Evolutionary conservation across 2,113 vertebrate species (phyloP).

Genomic region (Tyrannus savana): DNA sequence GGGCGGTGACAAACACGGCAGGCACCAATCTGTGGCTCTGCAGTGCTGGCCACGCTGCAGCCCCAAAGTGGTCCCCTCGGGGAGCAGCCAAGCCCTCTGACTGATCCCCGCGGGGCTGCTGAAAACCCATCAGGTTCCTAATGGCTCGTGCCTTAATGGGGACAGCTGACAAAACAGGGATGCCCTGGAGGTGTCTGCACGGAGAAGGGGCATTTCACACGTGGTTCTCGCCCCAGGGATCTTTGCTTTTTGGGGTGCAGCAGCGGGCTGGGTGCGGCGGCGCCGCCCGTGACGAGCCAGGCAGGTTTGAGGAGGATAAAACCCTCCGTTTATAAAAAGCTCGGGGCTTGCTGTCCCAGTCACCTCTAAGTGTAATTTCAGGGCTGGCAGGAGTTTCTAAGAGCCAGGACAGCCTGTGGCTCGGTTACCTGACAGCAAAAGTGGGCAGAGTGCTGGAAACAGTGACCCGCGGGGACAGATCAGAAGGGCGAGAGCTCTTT

Average conservation of each 20-base stretch:
- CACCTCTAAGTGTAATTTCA: background rate
- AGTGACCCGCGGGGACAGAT: background rate
- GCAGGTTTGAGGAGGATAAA: background rate
- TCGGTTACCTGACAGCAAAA: background rate
- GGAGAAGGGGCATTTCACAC: accelerated
- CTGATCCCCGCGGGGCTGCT: background rate
- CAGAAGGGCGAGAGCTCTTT: background rate
- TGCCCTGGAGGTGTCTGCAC: background rate
- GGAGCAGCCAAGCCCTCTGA: background rate
- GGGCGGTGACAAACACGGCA: background rate
- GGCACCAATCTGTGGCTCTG: background rate
- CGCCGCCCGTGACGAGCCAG: accelerated
- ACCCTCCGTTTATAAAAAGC: background rate
- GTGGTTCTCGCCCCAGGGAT: background rate
- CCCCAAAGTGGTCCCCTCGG: background rate
- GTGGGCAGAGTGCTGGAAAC: background rate
- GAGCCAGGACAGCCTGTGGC: background rate
- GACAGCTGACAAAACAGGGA: background rate
- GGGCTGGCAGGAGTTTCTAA: background rate
- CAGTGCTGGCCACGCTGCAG: background rate
- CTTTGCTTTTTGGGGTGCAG: background rate
- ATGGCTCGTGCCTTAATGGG: background rate
- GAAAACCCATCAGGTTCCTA: background rate
- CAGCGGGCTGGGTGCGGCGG: accelerated
- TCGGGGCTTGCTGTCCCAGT: background rate